Conservation (phyloP, 1,140 invertebrate species). For the Homalodisca vitripennis region DNA sequence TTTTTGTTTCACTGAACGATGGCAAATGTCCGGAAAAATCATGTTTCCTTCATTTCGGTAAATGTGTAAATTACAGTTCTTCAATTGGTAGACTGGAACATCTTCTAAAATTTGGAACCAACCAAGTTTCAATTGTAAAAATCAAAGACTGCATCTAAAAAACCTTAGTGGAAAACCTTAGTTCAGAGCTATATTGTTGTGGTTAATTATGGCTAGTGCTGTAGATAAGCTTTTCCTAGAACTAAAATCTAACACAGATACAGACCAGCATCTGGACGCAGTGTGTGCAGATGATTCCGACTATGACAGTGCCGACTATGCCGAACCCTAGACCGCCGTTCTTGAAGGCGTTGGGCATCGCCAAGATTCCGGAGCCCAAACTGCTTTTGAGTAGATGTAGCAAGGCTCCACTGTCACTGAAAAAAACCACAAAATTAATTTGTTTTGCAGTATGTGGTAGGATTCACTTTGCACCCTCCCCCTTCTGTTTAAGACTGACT, state of each 20-base stretch:
- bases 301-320: conserved; percentile 47
- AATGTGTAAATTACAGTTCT: too few species aligned
- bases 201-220: not conserved
- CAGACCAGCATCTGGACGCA: conserved; percentile 52
- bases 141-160: too few species aligned
- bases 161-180: too few species aligned
- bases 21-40: too few species aligned
- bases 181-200: too few species aligned
- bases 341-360: conserved; percentile 58
- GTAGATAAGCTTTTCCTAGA: not conserved
- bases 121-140: too few species aligned
- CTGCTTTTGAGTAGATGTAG: conserved; percentile 55
- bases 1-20: too few species aligned
- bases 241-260: not conserved
- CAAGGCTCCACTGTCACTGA: conserved; percentile 49
- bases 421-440: conserved; percentile 3
- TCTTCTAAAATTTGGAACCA: too few species aligned
- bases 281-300: conserved; percentile 51
- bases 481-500: not conserved
- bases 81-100: too few species aligned
- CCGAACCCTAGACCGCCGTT: conserved; percentile 57
- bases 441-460: not conserved
- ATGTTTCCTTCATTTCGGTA: too few species aligned
- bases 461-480: not conserved
- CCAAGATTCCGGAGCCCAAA: conserved; percentile 59